These are phyloP conservation scores for Anoplolepis gracilipes DNA, from an alignment of 1,140 invertebrate genomes.

Conservation along the genomic window DNA sequence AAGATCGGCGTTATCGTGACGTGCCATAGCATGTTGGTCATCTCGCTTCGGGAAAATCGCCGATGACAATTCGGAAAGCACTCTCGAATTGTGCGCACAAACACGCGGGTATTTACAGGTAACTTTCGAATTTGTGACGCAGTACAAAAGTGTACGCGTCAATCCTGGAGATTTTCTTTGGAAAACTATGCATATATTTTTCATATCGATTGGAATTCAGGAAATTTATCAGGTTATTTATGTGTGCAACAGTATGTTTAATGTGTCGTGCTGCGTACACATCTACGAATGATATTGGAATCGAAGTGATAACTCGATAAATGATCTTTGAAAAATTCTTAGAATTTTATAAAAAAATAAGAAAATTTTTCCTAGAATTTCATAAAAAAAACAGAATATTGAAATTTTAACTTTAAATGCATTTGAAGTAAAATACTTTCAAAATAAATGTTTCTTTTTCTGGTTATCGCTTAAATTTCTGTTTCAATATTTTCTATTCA, in stretches of 20 bases:
- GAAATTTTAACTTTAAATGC: neutral
- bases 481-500: neutral
- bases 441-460: neutral
- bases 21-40: neutral
- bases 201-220: neutral
- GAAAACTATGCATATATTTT: neutral
- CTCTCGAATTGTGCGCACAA: neutral
- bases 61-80: neutral
- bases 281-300: neutral
- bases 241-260: neutral
- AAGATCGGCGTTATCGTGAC: conserved; percentile 28
- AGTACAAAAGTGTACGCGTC: neutral
- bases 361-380: too few relatives aligned
- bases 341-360: neutral
- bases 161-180: neutral
- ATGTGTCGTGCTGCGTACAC: neutral
- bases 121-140: neutral
- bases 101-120: neutral
- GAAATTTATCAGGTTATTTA: neutral
- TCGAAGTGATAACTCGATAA: neutral
- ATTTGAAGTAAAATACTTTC: neutral
- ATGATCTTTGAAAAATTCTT: too few relatives aligned
- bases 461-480: neutral
- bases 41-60: neutral
- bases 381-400: neutral